These are phyloP conservation scores for Leptodactylus fallax DNA, from an alignment of 2,797 vertebrate species.

Conservation along the genomic window DNA sequence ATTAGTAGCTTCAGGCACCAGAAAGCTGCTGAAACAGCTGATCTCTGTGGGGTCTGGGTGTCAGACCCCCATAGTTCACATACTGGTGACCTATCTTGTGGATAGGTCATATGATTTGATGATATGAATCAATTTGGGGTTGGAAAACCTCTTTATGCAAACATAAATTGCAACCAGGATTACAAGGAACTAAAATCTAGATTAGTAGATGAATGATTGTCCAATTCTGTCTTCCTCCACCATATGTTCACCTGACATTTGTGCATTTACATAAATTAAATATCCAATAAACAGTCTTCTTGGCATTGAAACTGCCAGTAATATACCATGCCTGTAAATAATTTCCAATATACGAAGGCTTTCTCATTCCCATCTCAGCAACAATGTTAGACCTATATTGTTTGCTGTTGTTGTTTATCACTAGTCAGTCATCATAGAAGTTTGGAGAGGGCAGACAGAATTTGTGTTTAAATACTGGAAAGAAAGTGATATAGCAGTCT, in stretches of 20 bases:
- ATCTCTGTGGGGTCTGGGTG: no score
- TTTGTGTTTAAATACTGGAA: conserved; percentile 40
- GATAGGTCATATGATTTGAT: no score
- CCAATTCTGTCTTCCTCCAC: background rate
- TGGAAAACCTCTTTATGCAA: no score
- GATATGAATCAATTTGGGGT: no score
- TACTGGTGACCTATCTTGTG: no score
- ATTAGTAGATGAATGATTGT: background rate
- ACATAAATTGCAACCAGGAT: no score
- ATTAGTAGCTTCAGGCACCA: no score
- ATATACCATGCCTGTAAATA: conserved; percentile 16
- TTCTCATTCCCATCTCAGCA: conserved; percentile 11
- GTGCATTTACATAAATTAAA: conserved; percentile 32
- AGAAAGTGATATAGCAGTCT: conserved; percentile 37
- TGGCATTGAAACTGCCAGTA: conserved; percentile 33
- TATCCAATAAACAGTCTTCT: background rate
- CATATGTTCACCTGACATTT: conserved; percentile 36
- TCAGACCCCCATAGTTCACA: no score
- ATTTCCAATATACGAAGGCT: background rate
- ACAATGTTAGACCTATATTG: background rate
- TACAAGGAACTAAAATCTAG: background rate
- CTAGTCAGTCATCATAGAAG: conserved; percentile 18
- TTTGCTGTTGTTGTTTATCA: conserved; percentile 23
- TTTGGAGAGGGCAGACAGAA: conserved; percentile 27
- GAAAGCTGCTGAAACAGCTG: no score